Evolutionary conservation across 2,113 vertebrate genomes (phyloP), one percentile per base, ranked within the genome.

Genomic region (Chamaetylas fuelleborni): DNA sequence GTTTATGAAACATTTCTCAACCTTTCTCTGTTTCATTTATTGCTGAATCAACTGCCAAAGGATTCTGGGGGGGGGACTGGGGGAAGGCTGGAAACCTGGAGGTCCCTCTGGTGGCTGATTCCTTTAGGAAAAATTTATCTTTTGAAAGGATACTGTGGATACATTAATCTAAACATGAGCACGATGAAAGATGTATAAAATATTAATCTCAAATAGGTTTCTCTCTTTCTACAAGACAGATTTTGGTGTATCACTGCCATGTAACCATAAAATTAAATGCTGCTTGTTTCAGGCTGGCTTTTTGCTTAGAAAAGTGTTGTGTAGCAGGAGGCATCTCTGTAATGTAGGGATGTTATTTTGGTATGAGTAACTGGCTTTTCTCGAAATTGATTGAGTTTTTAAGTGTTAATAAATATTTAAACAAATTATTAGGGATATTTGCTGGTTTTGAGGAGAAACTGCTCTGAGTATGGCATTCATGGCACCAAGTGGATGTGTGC

Each of bases 21-120:
- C 19, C 23, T 67, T 85, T 42, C 34, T 57, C 13, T 34, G 9
- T 51, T 60, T 48, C 31, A 23, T 82, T 70, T 77, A 34, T 34
- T 43, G 28, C 42, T 82, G 84, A 33, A 79, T 69, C 57, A 38
- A 57, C 53, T 70, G 28, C 62, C 66, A 26, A 33, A 86, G 78
- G 34, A 42, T 11, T 88, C 67, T 43, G 17, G 18, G 5, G 43
- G 43, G 43, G 11, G 16, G 2, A 5, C 24, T 1, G 3, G 9
- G 5, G 19, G 24, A 78, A 91, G 25, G 65, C 65, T 64, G 81
- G 71, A 38, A 81, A 42, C 31, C 50, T 64, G 54, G 65, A 61
- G 87, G 78, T 95, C 94, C 95, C 93, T 90, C 94, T 96, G 79
- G 84, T 90, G 96, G 95, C 74, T 50, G 88, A 57, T 31, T 50